These are phyloP conservation scores for Petromus typicus DNA, from an alignment of 2,113 vertebrate genomes.

Conservation along the genomic window DNA sequence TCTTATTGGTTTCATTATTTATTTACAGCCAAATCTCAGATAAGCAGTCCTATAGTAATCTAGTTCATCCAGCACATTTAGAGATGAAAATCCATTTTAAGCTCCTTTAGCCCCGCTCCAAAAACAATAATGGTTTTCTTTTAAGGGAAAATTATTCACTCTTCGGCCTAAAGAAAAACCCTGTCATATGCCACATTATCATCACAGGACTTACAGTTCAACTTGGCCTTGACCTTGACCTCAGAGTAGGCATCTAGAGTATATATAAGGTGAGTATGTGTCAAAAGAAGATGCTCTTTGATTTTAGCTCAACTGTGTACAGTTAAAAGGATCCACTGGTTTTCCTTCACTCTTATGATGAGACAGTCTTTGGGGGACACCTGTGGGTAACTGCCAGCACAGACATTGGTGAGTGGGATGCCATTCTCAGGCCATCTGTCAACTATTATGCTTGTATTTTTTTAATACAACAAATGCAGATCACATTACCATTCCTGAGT, in stretches of 20 bases:
- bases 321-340: not conserved
- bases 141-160: conserved; percentile 56
- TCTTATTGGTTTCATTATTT: conserved; percentile 44
- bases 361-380: not conserved
- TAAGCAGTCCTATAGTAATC: conserved; percentile 32
- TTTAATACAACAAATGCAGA: not conserved
- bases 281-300: not conserved
- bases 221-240: conserved; percentile 26
- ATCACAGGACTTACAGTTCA: conserved; percentile 54
- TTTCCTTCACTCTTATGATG: not conserved
- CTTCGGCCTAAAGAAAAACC: conserved; percentile 42
- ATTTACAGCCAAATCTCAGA: conserved; percentile 45
- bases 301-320: not conserved
- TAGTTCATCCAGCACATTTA: not conserved
- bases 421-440: not conserved
- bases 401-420: not conserved
- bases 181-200: conserved; percentile 65
- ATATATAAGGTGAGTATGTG: not conserved
- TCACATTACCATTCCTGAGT: not conserved
- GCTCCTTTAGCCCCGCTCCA: not conserved
- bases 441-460: not conserved
- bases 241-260: not conserved
- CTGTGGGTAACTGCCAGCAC: not conserved
- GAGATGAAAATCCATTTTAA: conserved; percentile 60
- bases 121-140: conserved; percentile 29